Conservation (phyloP, 2,888 invertebrate species). For the Ichneumoninae sp. region DNA sequence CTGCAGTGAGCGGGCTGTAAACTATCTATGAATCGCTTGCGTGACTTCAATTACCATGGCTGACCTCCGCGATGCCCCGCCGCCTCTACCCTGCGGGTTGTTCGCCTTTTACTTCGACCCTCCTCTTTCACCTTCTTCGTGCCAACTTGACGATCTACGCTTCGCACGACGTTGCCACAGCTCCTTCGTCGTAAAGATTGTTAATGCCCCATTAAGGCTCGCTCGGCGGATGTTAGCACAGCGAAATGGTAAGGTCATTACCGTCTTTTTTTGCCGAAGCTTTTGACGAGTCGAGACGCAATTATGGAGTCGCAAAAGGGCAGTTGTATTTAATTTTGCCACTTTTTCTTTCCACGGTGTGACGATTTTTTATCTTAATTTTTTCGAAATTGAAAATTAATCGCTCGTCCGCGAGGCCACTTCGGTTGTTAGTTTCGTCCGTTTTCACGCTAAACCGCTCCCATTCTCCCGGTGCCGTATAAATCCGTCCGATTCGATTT, state of each 20-base stretch:
- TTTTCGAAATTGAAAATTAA: slow-evolving; percentile 20
- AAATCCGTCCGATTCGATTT: slow-evolving; percentile 46
- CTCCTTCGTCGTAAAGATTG: background rate
- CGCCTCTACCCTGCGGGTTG: background rate
- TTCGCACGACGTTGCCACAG: background rate
- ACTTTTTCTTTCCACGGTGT: slow-evolving; percentile 9
- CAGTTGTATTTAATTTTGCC: background rate
- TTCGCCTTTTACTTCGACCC: background rate
- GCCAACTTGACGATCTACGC: background rate
- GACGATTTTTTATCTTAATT: background rate
- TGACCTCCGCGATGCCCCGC: background rate
- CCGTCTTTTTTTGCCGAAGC: slow-evolving; percentile 9
- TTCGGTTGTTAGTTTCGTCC: slow-evolving; percentile 19
- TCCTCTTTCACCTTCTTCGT: background rate
- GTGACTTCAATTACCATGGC: slow-evolving; percentile 48
- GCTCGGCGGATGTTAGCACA: background rate
- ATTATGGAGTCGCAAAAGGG: slow-evolving; percentile 4
- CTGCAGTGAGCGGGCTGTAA: slow-evolving; percentile 25
- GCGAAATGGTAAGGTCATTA: background rate
- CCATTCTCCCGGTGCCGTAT: background rate
- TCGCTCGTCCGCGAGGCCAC: slow-evolving; percentile 10
- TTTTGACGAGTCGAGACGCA: slow-evolving; percentile 8
- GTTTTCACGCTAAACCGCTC: slow-evolving; percentile 19
- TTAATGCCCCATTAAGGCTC: background rate
- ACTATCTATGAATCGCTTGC: slow-evolving; percentile 45